Conservation (phyloP, 2,888 invertebrate genomes). For the Pemphredon lugubris region DNA sequence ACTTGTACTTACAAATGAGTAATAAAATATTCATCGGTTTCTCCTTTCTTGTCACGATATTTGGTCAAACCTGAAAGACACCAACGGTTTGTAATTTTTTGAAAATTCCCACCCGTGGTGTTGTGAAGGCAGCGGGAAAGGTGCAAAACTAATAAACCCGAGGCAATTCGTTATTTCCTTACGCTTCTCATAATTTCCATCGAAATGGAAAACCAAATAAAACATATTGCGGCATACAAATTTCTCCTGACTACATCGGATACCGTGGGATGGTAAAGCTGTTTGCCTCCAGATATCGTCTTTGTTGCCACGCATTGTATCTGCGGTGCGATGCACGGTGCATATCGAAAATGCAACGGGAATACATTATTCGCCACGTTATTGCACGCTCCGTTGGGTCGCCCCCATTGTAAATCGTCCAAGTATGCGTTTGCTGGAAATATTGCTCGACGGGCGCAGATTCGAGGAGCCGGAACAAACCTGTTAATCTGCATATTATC, state of each 20-base stretch:
- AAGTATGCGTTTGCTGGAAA: constrained; percentile 18
- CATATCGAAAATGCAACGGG: constrained; percentile 39
- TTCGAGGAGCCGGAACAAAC: constrained; percentile 29
- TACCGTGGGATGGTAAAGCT: constrained; percentile 5
- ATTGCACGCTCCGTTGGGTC: constrained; percentile 36
- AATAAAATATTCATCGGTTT: no score
- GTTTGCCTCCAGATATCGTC: constrained; percentile 31
- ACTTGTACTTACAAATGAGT: no score
- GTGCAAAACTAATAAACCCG: no score
- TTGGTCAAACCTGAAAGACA: no score
- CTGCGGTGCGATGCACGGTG: constrained; percentile 32
- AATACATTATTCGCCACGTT: constrained; percentile 48
- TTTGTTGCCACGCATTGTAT: constrained; percentile 28
- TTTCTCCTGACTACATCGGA: constrained; percentile 1
- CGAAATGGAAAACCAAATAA: neutral
- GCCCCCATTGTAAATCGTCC: constrained; percentile 24
- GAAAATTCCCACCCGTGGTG: no score
- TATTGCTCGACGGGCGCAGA: constrained; percentile 20
- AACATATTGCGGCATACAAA: neutral
- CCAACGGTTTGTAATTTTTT: no score
- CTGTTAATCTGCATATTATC: constrained; percentile 43
- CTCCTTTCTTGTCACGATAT: no score
- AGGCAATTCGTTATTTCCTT: no score
- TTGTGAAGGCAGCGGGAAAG: no score
- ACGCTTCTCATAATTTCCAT: no score